These are phyloP conservation scores for Microcebus tavaratra DNA, from an alignment of 2,113 vertebrate genomes.

Conservation along the genomic window DNA sequence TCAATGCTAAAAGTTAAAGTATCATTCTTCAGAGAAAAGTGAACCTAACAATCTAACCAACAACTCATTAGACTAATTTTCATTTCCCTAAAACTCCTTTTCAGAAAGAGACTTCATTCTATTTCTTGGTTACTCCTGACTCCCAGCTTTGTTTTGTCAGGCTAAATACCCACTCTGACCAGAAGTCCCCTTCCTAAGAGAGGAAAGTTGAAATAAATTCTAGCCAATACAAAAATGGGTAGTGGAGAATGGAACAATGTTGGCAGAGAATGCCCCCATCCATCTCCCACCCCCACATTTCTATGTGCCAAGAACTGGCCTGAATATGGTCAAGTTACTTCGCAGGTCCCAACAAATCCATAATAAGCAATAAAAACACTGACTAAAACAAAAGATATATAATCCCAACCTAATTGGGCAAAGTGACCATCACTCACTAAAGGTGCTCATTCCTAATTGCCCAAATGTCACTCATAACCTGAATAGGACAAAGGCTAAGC, in stretches of 20 bases:
- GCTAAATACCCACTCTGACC: not conserved
- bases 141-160: not conserved
- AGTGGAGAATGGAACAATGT: not conserved
- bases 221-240: not conserved
- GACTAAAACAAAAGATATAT: not conserved
- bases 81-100: not conserved
- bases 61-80: not conserved
- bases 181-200: not conserved
- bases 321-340: not conserved
- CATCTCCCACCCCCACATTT: not conserved
- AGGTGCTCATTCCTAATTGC: not conserved
- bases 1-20: not conserved
- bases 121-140: not conserved
- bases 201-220: not conserved
- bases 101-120: not conserved
- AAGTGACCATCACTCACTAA: not conserved
- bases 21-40: not conserved
- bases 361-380: not conserved
- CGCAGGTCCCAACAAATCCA: not conserved
- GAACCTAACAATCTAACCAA: not conserved
- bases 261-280: not conserved
- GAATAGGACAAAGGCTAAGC: not conserved
- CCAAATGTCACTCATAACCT: not conserved
- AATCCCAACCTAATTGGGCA: not conserved
- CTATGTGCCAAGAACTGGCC: not conserved